phyloP scores from a whole-genome alignment of 2,888 invertebrate species.

The Diarsia brunnea region DNA sequence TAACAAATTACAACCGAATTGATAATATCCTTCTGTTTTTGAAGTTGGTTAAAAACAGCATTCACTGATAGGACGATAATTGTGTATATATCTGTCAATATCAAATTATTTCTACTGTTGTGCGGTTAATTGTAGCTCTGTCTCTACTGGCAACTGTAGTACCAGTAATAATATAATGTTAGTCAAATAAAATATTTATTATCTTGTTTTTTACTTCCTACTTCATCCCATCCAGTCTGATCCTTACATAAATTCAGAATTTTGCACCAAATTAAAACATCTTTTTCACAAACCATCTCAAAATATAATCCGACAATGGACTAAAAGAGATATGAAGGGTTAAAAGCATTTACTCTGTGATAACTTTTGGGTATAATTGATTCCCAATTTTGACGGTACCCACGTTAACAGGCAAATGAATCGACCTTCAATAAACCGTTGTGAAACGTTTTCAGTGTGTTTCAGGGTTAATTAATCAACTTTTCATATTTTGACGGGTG shows the following conservation, averaged over 20 bases:
- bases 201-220: not conserved
- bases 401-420: slow-evolving; percentile 57
- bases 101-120: not conserved
- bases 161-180: not conserved
- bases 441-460: slow-evolving; percentile 61
- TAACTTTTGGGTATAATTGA: slow-evolving; percentile 62
- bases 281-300: slow-evolving; percentile 22
- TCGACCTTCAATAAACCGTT: slow-evolving; percentile 59
- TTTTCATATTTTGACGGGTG: slow-evolving; percentile 54
- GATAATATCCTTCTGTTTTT: too few species aligned
- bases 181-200: not conserved
- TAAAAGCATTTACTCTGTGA: slow-evolving; percentile 52
- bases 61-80: not conserved
- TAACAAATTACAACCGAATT: too few species aligned
- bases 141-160: not conserved
- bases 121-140: not conserved
- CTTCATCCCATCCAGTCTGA: not conserved
- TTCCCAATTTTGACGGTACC: slow-evolving; percentile 55
- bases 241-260: not conserved
- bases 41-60: too few species aligned
- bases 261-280: slow-evolving; percentile 25
- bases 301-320: slow-evolving; percentile 48
- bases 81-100: not conserved
- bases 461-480: slow-evolving; percentile 63
- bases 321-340: slow-evolving; percentile 44